Conservation (phyloP, 2,888 invertebrate genomes). For the Meandrusa payeni region DNA sequence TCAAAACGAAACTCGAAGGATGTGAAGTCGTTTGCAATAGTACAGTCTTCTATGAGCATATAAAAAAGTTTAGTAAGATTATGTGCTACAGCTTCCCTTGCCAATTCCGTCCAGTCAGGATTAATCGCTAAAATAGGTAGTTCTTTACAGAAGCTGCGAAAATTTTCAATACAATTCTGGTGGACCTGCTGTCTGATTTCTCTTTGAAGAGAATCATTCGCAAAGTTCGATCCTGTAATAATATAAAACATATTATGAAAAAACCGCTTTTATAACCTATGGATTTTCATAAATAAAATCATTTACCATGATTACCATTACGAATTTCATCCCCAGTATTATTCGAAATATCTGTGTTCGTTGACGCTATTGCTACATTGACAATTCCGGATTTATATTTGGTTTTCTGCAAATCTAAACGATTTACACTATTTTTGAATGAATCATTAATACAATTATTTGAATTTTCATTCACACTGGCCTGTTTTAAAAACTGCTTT, state of each 20-base stretch:
- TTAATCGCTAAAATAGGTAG: slow-evolving; percentile 19
- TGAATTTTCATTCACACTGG: background rate
- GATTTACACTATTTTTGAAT: background rate
- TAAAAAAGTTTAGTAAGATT: slow-evolving; percentile 18
- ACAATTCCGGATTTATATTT: slow-evolving; percentile 6
- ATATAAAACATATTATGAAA: no score
- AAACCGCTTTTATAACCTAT: background rate
- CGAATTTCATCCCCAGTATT: background rate
- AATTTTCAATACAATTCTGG: slow-evolving; percentile 16
- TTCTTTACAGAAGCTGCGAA: slow-evolving; percentile 18
- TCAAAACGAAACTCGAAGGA: slow-evolving; percentile 27
- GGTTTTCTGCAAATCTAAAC: background rate
- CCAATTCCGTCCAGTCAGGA: slow-evolving; percentile 16
- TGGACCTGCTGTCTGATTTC: slow-evolving; percentile 13
- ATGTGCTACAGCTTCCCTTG: slow-evolving; percentile 17
- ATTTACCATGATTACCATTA: background rate
- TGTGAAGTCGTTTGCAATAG: slow-evolving; percentile 14
- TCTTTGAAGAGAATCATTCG: no score
- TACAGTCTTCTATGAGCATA: slow-evolving; percentile 7
- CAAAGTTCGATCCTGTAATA: no score
- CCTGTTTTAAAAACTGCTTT: slow-evolving; percentile 3
- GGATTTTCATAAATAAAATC: background rate
- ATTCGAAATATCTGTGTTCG: background rate
- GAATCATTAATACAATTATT: background rate
- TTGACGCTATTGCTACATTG: slow-evolving; percentile 16